Evolutionary conservation across 1,140 invertebrate genomes (phyloP).

Genomic region (Drosophila subpulchrella): DNA sequence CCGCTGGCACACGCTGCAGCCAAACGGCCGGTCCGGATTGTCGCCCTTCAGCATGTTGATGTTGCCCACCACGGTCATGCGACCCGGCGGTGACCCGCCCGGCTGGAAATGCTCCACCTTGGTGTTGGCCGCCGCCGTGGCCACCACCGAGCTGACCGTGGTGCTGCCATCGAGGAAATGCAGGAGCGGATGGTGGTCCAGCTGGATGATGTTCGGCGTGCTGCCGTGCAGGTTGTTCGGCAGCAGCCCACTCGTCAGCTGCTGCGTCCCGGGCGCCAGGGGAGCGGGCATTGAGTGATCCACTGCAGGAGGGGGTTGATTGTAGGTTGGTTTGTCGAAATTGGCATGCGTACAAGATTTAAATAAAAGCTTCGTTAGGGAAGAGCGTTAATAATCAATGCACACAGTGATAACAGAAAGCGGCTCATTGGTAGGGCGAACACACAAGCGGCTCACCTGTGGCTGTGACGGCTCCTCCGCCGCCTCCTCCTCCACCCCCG

Average conservation of each 20-base stretch:
- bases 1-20: conserved; percentile 80
- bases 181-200: conserved; percentile 80
- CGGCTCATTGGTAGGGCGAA: conserved; percentile 78
- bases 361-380: conserved; percentile 84
- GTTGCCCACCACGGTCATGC: conserved; percentile 66
- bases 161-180: conserved; percentile 82
- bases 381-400: conserved; percentile 82
- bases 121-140: conserved; percentile 52
- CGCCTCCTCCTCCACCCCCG: conserved; percentile 28
- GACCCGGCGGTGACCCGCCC: conserved; percentile 33
- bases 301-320: conserved; percentile 48
- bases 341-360: conserved; percentile 84
- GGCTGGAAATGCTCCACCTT: conserved; percentile 66
- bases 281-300: conserved; percentile 77
- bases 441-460: conserved; percentile 67
- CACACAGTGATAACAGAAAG: conserved; percentile 82
- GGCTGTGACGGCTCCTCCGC: conserved; percentile 44
- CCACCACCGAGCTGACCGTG: conserved; percentile 78
- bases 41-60: conserved; percentile 77
- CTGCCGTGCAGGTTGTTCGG: conserved; percentile 72
- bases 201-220: conserved; percentile 69
- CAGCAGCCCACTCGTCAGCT: conserved; percentile 64
- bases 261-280: conserved; percentile 64
- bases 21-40: conserved; percentile 83
- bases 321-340: conserved; percentile 33